Evolutionary conservation across 2,797 vertebrate species (phyloP).

Genomic region (Aplochiton taeniatus): DNA sequence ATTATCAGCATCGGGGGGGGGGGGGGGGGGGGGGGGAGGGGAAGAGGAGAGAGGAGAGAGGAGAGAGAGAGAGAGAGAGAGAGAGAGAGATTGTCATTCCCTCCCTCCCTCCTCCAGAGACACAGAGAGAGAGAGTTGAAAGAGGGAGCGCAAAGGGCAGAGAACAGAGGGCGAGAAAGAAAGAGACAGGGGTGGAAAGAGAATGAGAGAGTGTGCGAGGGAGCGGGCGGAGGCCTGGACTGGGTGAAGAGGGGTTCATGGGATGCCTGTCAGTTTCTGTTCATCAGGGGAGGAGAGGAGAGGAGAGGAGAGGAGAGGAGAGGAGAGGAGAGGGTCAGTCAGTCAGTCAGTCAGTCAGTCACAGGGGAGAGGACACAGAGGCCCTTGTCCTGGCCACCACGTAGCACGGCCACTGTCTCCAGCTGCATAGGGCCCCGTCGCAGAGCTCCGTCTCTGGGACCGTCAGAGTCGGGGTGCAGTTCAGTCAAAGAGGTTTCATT

Average conservation of each 20-base stretch:
- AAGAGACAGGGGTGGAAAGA: slow-evolving; percentile 8
- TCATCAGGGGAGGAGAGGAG: slow-evolving; percentile 9
- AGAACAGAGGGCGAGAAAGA: background rate
- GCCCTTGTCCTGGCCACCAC: slow-evolving; percentile 54
- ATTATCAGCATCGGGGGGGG: slow-evolving; percentile 56
- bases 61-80: background rate
- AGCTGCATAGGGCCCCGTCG: slow-evolving; percentile 60
- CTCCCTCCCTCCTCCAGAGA: too few relatives aligned
- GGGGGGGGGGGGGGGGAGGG: background rate
- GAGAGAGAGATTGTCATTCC: slow-evolving; percentile 1
- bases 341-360: too few relatives aligned
- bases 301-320: slow-evolving; percentile 6
- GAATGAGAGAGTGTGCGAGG: slow-evolving; percentile 20
- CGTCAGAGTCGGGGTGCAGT: background rate
- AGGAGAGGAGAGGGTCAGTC: slow-evolving; percentile 42
- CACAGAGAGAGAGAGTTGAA: slow-evolving; percentile 19
- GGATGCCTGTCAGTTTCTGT: too few relatives aligned
- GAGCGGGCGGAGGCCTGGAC: slow-evolving; percentile 1
- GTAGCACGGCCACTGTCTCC: slow-evolving; percentile 66
- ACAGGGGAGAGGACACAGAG: slow-evolving; percentile 53
- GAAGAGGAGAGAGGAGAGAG: background rate
- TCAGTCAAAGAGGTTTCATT: background rate
- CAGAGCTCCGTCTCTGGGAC: slow-evolving; percentile 44
- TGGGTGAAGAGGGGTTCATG: too few relatives aligned
- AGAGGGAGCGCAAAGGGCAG: slow-evolving; percentile 7